Conservation (phyloP, 2,888 invertebrate genomes). For the Serrognathus titanus region DNA sequence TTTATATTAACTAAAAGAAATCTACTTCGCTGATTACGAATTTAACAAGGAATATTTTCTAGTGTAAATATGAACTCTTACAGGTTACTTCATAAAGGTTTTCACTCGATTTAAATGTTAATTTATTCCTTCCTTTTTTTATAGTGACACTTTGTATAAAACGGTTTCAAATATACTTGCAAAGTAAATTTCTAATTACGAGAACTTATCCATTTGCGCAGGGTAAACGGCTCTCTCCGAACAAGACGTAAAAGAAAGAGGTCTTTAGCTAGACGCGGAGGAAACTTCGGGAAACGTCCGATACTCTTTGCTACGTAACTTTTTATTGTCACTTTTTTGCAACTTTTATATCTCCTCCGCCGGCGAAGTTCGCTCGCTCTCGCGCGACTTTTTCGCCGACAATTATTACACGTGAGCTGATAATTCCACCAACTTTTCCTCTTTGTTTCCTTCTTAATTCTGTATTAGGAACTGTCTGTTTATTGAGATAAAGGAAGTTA, state of each 20-base stretch:
- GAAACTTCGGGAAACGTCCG: neutral
- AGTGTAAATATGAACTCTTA: no score
- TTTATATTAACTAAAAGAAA: no score
- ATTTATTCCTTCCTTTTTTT: no score
- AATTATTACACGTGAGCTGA: constrained; percentile 14
- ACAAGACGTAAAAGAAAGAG: constrained; percentile 6
- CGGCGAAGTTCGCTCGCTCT: constrained; percentile 4
- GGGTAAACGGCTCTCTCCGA: constrained; percentile 5
- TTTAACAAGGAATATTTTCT: no score
- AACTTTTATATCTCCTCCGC: constrained; percentile 10
- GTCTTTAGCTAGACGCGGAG: neutral
- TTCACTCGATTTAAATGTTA: no score
- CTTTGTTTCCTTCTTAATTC: neutral
- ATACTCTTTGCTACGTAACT: constrained; percentile 9
- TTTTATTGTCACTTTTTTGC: constrained; percentile 14
- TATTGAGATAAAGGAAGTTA: neutral
- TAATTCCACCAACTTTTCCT: constrained; percentile 3
- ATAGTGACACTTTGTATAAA: neutral
- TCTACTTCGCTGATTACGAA: no score
- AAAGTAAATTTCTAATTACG: constrained; percentile 2
- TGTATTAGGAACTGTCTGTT: neutral
- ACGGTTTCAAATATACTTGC: neutral
- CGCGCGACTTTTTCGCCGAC: constrained; percentile 4
- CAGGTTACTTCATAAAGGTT: no score
- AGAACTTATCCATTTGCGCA: constrained; percentile 7